Conservation (phyloP, 2,888 invertebrate species). For the Trichogramma evanescens region DNA sequence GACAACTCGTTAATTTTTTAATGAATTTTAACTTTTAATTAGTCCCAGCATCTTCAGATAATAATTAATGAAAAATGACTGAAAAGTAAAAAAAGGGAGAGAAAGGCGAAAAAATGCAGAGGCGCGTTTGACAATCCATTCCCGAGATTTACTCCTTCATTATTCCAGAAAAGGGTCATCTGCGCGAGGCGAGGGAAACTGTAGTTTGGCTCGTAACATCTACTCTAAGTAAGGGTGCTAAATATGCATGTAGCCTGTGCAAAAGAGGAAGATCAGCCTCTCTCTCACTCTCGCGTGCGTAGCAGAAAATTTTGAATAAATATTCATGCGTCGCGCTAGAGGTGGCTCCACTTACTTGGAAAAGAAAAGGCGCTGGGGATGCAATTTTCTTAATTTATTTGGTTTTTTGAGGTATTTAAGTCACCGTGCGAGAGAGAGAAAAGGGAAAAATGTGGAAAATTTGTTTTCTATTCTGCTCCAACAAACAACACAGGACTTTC, state of each 20-base stretch:
- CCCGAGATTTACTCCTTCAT: neutral
- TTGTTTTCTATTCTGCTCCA: no score
- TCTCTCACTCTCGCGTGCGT: constrained; percentile 1
- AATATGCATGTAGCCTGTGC: constrained; percentile 18
- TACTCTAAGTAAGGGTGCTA: constrained; percentile 15
- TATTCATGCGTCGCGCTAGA: constrained; percentile 23
- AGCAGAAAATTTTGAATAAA: constrained; percentile 27
- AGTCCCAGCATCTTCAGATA: no score
- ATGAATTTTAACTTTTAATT: no score
- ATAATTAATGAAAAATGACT: no score
- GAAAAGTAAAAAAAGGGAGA: no score
- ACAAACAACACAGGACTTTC: no score
- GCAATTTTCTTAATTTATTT: constrained; percentile 17
- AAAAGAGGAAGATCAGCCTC: neutral
- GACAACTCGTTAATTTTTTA: no score
- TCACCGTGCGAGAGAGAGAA: neutral
- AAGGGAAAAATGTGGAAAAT: neutral
- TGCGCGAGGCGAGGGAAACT: constrained; percentile 16
- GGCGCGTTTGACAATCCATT: no score
- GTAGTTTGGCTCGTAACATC: constrained; percentile 22
- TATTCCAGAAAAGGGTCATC: constrained; percentile 17
- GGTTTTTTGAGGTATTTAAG: neutral
- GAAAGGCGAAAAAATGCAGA: no score
- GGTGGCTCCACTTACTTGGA: constrained; percentile 1
- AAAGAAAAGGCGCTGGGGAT: constrained; percentile 12